These are phyloP conservation scores for Stigmatopora argus DNA, from an alignment of 2,113 vertebrate genomes.

Conservation along the genomic window DNA sequence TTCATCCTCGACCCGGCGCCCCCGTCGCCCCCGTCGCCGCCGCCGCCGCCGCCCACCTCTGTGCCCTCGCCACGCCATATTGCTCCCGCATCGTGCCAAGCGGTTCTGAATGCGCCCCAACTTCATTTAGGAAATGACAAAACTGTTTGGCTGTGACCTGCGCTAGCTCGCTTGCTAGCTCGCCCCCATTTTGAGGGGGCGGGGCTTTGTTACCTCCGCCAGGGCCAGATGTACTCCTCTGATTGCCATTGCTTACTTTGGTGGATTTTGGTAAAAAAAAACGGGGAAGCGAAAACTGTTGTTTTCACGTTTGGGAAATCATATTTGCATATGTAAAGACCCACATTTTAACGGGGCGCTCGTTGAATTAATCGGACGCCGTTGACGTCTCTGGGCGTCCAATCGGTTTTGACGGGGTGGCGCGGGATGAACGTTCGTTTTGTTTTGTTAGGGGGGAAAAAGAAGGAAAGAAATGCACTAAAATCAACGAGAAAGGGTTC, in stretches of 20 bases:
- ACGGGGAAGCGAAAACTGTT: not conserved
- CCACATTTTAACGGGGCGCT: no score
- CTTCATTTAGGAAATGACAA: slow-evolving; percentile 64
- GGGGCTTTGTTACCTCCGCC: slow-evolving; percentile 2
- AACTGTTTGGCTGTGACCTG: slow-evolving; percentile 30
- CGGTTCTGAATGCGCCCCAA: slow-evolving; percentile 61
- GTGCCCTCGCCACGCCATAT: slow-evolving; percentile 48
- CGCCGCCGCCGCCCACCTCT: slow-evolving; percentile 28
- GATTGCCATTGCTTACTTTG: slow-evolving; percentile 5
- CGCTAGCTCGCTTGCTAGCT: no score
- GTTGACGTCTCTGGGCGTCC: no score
- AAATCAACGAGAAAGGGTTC: no score
- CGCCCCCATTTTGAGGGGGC: not conserved
- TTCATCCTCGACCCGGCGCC: slow-evolving; percentile 42
- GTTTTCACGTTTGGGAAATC: not conserved
- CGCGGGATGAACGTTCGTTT: no score
- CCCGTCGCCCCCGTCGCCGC: slow-evolving; percentile 19
- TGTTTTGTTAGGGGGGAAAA: no score
- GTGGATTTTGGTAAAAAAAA: not conserved
- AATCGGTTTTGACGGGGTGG: no score
- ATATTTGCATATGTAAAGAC: no score
- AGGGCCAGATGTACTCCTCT: not conserved
- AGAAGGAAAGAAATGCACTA: no score
- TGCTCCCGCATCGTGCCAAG: slow-evolving; percentile 62
- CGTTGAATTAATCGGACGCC: no score